These are phyloP conservation scores for Scartelaos histophorus DNA, from an alignment of 2,113 vertebrate genomes.

Conservation along the genomic window DNA sequence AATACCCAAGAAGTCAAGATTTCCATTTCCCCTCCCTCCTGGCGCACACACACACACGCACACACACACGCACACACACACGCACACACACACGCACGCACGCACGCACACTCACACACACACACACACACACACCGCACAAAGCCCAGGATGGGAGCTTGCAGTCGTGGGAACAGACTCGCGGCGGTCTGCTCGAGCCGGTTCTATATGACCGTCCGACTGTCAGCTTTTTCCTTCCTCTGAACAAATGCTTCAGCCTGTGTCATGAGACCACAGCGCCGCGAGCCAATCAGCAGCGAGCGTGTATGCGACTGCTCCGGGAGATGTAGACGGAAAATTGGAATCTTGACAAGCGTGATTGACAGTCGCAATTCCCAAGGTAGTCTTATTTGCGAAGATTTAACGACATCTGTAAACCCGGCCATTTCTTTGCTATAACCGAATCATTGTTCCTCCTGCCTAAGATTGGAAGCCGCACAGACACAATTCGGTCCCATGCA, in stretches of 20 bases:
- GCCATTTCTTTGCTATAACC: conserved; percentile 42
- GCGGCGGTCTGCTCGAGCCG: conserved; percentile 59
- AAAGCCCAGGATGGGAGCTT: conserved; percentile 60
- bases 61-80: conserved; percentile 21
- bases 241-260: conserved; percentile 71
- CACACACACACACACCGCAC: conserved; percentile 19
- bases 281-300: conserved; percentile 55
- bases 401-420: conserved; percentile 64
- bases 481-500: conserved; percentile 57
- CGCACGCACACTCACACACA: conserved; percentile 22
- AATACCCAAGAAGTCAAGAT: conserved; percentile 34
- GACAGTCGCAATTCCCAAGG: conserved; percentile 67
- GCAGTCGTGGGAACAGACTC: conserved; percentile 64
- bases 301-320: conserved; percentile 46
- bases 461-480: conserved; percentile 54
- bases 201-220: conserved; percentile 59
- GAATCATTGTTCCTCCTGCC: conserved; percentile 63
- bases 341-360: conserved; percentile 75
- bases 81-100: conserved; percentile 36
- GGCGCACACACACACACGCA: conserved; percentile 32
- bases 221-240: conserved; percentile 68
- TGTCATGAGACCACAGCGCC: conserved; percentile 68
- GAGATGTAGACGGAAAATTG: conserved; percentile 69
- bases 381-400: conserved; percentile 72
- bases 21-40: conserved; percentile 25